Base-by-base conservation (phyloP, 1,140 invertebrate genomes). In the Neuroterus valhalla region DNA sequence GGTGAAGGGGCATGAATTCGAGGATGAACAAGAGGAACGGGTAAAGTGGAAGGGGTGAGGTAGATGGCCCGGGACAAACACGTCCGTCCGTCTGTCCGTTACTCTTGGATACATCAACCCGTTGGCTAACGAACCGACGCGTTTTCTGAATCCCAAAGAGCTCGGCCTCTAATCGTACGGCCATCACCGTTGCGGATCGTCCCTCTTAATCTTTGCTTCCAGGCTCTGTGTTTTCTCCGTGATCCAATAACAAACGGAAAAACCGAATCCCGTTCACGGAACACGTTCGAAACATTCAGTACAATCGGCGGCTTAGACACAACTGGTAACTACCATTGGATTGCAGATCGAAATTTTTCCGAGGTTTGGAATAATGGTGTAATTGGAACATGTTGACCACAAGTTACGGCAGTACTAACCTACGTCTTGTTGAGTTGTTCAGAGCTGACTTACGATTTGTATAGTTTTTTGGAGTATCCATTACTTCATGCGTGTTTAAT, bases 141-240 rank as follows among this genome's bases (percentile, higher is more conserved):
- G 55, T 62, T 62, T 62, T 62, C 55, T 62, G 55, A 62, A 62
- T 62, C 4, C 55, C 55, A 62, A 62, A 62, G 23, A 62, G 52
- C 46, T 48, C 15, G 10, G 23, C 52, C 12, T 26, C 23, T 21
- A 23, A 23, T 26, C 52, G 55, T 62, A 12, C 31, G 55, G 23
- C 55, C 26, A 62, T 62, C 26, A 26, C 10, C 55, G 23, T 21
- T 62, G 52, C 21, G 26, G 23, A 62, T 62, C 55, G 55, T 62
- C 55, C 55, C 55, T 62, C 55, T 62, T 62, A 62, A 62, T 62
- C 55, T 62, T 62, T 62, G 52, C 23, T 62, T 62, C 52, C 52
- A 11, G 52, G 31, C 55, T 15, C 26, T 62, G 55, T 62, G 23
- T 62, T 62, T 62, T 62, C 26, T 31, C 23, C 23, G 2, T 31